These are phyloP conservation scores for Cerastis rubricosa DNA, from an alignment of 2,888 invertebrate species.

Conservation along the genomic window DNA sequence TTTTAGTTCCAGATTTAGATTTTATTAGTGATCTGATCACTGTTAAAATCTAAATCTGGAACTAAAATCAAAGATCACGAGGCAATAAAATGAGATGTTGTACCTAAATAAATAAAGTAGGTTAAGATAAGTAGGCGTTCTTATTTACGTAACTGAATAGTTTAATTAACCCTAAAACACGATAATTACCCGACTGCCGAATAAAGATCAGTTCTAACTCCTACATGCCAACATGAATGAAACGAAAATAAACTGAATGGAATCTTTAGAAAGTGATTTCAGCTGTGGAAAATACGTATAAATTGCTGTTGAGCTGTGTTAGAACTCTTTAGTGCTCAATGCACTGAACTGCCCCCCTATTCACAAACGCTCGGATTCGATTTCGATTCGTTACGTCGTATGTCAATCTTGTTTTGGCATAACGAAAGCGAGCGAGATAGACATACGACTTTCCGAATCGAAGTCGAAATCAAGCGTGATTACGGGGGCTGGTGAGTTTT, in stretches of 20 bases:
- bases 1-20: slow-evolving; percentile 1
- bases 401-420: too few relatives aligned
- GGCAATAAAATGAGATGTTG: not conserved
- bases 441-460: too few relatives aligned
- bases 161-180: slow-evolving; percentile 10
- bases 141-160: slow-evolving; percentile 8
- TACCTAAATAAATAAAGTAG: not conserved
- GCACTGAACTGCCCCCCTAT: not conserved
- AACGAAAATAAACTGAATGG: slow-evolving; percentile 20
- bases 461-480: too few relatives aligned
- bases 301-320: slow-evolving; percentile 5
- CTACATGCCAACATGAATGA: not conserved
- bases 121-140: not conserved
- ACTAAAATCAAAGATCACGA: not conserved
- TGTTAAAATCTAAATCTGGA: not conserved
- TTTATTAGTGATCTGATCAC: not conserved
- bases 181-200: not conserved
- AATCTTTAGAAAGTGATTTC: slow-evolving; percentile 25
- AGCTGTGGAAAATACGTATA: slow-evolving; percentile 10
- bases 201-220: slow-evolving; percentile 5
- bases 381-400: too few relatives aligned
- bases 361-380: too few relatives aligned
- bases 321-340: not conserved
- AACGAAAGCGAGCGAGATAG: too few relatives aligned
- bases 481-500: not conserved